These are phyloP conservation scores for Ylistrum balloti DNA, from an alignment of 1,140 invertebrate species.

Conservation along the genomic window DNA sequence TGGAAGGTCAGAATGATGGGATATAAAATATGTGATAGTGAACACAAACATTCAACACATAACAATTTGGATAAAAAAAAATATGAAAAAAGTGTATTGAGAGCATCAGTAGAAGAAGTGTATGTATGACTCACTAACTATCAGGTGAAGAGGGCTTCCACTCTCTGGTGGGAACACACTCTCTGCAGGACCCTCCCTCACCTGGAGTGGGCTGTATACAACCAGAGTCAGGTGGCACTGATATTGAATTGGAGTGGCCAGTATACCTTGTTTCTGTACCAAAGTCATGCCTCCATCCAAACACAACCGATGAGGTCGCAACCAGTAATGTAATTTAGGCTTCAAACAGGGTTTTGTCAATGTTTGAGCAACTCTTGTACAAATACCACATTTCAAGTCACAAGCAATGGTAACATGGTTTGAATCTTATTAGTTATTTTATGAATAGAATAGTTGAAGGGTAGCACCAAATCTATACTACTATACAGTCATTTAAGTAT, in stretches of 20 bases:
- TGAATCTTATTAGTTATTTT: background rate
- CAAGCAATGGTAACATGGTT: background rate
- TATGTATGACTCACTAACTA: too few relatives aligned
- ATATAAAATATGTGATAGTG: too few relatives aligned
- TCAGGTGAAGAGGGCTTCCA: too few relatives aligned
- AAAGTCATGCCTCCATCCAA: background rate
- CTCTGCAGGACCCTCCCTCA: background rate
- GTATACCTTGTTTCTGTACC: background rate
- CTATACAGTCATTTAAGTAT: too few relatives aligned
- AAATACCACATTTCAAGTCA: background rate
- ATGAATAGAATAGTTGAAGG: too few relatives aligned
- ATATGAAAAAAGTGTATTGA: too few relatives aligned
- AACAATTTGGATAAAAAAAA: too few relatives aligned
- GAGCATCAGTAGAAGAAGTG: too few relatives aligned
- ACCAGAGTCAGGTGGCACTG: background rate
- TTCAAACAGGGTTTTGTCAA: background rate
- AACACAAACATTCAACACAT: too few relatives aligned
- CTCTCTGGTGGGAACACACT: too few relatives aligned
- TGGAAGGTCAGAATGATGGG: too few relatives aligned
- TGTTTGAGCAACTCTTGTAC: background rate
- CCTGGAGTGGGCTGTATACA: background rate
- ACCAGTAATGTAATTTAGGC: background rate
- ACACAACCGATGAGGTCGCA: constrained; percentile 6
- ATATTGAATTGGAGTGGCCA: background rate
- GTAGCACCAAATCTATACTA: too few relatives aligned